Base-by-base conservation (phyloP, 2,797 vertebrate species). In the Sebastes iracundus region DNA sequence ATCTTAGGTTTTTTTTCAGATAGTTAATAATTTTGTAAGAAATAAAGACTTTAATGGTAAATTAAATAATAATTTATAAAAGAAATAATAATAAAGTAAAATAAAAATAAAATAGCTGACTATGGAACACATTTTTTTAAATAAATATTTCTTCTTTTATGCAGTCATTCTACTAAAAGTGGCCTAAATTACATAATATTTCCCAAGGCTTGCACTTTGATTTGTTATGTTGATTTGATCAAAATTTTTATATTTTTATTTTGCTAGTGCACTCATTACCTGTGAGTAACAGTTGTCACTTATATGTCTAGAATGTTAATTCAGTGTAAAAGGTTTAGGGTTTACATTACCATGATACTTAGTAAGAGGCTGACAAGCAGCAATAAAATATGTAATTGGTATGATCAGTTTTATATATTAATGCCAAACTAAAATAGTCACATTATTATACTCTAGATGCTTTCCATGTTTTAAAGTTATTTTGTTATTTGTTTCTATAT, bases 81-180 rank as follows among this genome's bases (percentile, higher is more conserved):
- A n/a, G 2, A 9, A 28, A n/a, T 2, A 27, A 32, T 49, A 16
- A 38, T 38, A 0, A 6, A 7, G 4, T 23, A 9, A 64, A 25
- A 64, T 23, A 35, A 22, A 7, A 35, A 62, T n/a, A 28, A 28
- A 12, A 27, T n/a, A 10, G 3, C 5, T 20, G 18, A 38, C 32
- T 23, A 23, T 13, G 6, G 7, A 72, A 22, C 4, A 49, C 35
- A 38, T 38, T 38, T 38, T 13, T 38, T 38, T 5, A 38, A 30
- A 30, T 30, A 30, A 7, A 30, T 30, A 30, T 25, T 49, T 6
- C 6, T 68, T 27, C 11, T 42, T 73, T 33, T 52, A 63, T 12
- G 13, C 1, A 16, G 11, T 22, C 0, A 23, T 72, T 63, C 9
- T 28, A 20, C n/a, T 33, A 11, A 49, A 23, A 5, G 6, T 11